A percentile compares a stretch with the other conserved stretches of the same genome.
phyloP scores from a whole-genome alignment of 2,113 vertebrate species.

The Scomber colias region DNA sequence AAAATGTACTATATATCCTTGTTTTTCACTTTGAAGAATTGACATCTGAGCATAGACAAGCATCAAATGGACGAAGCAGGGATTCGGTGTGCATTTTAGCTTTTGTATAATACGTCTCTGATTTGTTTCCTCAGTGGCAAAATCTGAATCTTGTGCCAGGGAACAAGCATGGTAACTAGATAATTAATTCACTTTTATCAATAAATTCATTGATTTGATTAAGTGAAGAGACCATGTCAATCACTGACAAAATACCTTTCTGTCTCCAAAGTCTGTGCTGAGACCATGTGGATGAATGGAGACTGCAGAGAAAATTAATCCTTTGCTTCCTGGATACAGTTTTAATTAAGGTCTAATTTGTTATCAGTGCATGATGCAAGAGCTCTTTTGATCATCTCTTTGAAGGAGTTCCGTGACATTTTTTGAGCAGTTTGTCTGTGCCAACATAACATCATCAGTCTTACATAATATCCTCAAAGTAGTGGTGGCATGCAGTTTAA shows the following conservation, averaged over 20 bases:
- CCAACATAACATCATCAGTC: neutral
- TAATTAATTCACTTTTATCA: slow-evolving; percentile 19
- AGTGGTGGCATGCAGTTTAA: neutral
- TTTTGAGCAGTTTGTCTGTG: neutral
- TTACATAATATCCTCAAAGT: neutral
- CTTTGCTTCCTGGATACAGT: neutral
- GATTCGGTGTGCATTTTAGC: neutral
- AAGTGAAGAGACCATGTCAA: slow-evolving; percentile 36
- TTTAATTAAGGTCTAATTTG: slow-evolving; percentile 13
- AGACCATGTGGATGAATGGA: slow-evolving; percentile 15
- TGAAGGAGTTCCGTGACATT: neutral
- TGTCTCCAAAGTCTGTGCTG: slow-evolving; percentile 19
- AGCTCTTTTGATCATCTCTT: neutral
- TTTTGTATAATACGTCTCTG: slow-evolving; percentile 8
- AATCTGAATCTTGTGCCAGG: slow-evolving; percentile 13
- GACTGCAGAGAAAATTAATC: neutral
- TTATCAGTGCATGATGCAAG: slow-evolving; percentile 2
- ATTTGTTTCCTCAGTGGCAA: slow-evolving; percentile 10
- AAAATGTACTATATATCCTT: neutral
- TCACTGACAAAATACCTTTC: slow-evolving; percentile 22
- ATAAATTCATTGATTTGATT: slow-evolving; percentile 32
- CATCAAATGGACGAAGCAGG: neutral
- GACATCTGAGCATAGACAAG: neutral
- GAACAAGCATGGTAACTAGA: slow-evolving; percentile 5
- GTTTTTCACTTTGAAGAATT: slow-evolving; percentile 12